These are phyloP conservation scores for Lypha dubia DNA, from an alignment of 2,888 invertebrate genomes.

Conservation along the genomic window DNA sequence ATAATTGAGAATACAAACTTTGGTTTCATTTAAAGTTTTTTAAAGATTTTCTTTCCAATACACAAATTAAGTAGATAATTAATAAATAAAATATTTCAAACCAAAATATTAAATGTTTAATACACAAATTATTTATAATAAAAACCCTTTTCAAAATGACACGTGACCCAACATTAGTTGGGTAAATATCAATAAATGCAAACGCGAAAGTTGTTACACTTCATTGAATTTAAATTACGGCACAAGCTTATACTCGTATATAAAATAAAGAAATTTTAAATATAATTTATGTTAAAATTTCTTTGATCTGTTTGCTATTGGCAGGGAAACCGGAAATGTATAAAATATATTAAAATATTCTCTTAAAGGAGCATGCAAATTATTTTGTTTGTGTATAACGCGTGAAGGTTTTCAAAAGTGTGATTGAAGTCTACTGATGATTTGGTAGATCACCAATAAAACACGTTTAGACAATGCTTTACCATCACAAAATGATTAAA, in stretches of 20 bases:
- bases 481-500: no score
- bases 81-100: constrained; percentile 13
- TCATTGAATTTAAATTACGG: constrained; percentile 55
- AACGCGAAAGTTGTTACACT: constrained; percentile 23
- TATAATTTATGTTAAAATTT: background rate
- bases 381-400: no score
- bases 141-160: constrained; percentile 48
- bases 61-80: constrained; percentile 20
- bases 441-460: no score
- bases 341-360: no score
- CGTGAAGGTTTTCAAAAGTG: no score
- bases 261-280: constrained; percentile 1
- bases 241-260: background rate
- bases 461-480: no score
- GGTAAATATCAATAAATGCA: constrained; percentile 44
- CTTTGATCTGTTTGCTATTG: no score
- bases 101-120: constrained; percentile 27
- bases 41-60: constrained; percentile 6
- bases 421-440: no score
- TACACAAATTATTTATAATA: constrained; percentile 62
- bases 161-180: constrained; percentile 49
- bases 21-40: background rate
- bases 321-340: no score
- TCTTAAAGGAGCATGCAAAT: no score
- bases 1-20: background rate